These are phyloP conservation scores for Meriones psammophilus DNA, from an alignment of 2,797 vertebrate genomes.

Conservation along the genomic window DNA sequence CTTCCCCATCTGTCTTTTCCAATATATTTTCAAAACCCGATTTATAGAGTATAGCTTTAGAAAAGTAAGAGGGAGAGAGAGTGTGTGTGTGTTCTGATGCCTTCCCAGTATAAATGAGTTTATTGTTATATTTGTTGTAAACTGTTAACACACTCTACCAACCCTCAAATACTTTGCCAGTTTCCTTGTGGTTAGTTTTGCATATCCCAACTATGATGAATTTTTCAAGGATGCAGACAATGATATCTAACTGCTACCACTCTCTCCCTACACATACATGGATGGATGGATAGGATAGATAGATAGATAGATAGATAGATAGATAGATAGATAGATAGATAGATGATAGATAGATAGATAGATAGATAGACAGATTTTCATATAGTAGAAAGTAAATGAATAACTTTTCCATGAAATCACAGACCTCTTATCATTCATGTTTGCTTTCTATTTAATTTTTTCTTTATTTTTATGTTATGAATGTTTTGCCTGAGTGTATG, in stretches of 20 bases:
- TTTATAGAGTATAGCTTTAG: conserved; percentile 53
- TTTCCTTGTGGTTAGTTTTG: not conserved
- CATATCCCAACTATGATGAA: not conserved
- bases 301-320: not conserved
- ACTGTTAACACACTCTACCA: conserved; percentile 11
- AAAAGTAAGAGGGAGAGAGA: conserved; percentile 1
- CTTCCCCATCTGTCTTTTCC: conserved; percentile 74
- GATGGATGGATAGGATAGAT: too few relatives aligned
- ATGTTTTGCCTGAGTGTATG: not conserved
- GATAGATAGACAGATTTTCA: not conserved
- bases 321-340: not conserved
- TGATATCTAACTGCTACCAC: not conserved
- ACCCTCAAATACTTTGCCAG: not conserved
- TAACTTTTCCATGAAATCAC: not conserved
- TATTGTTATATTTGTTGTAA: conserved; percentile 50
- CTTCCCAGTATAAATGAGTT: not conserved
- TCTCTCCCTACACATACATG: not conserved
- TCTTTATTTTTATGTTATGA: not conserved
- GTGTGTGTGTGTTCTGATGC: not conserved
- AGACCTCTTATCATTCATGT: not conserved
- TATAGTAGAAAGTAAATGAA: not conserved
- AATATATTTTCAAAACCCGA: conserved; percentile 74
- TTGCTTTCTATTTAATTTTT: not conserved
- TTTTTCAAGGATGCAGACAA: conserved; percentile 10
- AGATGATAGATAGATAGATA: not conserved